Conservation (phyloP, 2,888 invertebrate genomes). For the Chrysodeixis includens region DNA sequence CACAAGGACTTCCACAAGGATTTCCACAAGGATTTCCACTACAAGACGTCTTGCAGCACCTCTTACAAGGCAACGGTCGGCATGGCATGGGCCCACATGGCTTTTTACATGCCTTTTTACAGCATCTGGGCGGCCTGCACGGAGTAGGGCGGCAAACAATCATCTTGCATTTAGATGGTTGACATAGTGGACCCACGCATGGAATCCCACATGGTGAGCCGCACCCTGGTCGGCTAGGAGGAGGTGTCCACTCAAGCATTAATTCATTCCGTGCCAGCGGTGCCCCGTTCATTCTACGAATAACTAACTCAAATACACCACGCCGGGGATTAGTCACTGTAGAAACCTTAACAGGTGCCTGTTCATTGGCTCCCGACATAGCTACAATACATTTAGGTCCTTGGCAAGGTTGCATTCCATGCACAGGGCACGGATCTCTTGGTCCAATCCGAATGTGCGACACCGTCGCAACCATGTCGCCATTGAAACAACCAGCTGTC, state of each 20-base stretch:
- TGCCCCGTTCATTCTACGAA: slow-evolving; percentile 80
- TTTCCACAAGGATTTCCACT: slow-evolving; percentile 35
- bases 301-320: slow-evolving; percentile 83
- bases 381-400: slow-evolving; percentile 77
- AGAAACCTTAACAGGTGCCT: slow-evolving; percentile 77
- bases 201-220: slow-evolving; percentile 35
- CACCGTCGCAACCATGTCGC: slow-evolving; percentile 76
- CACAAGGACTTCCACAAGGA: too few species aligned
- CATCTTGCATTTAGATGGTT: slow-evolving; percentile 37
- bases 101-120: slow-evolving; percentile 28
- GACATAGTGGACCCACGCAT: slow-evolving; percentile 27
- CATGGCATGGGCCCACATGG: slow-evolving; percentile 48
- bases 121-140: slow-evolving; percentile 40
- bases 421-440: slow-evolving; percentile 73
- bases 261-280: slow-evolving; percentile 83
- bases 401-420: slow-evolving; percentile 75
- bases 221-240: slow-evolving; percentile 65
- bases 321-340: slow-evolving; percentile 78
- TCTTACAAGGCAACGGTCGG: slow-evolving; percentile 30
- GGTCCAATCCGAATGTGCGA: slow-evolving; percentile 81
- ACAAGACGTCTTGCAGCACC: slow-evolving; percentile 28
- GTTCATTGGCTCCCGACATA: slow-evolving; percentile 65
- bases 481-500: slow-evolving; percentile 57
- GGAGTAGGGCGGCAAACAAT: slow-evolving; percentile 40
- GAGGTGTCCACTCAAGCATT: slow-evolving; percentile 86